A percentile compares a stretch with the other conserved stretches of the same genome.
Evolutionary conservation across 2,888 invertebrate genomes (phyloP).

Genomic region (Zaprionus lineosus): DNA sequence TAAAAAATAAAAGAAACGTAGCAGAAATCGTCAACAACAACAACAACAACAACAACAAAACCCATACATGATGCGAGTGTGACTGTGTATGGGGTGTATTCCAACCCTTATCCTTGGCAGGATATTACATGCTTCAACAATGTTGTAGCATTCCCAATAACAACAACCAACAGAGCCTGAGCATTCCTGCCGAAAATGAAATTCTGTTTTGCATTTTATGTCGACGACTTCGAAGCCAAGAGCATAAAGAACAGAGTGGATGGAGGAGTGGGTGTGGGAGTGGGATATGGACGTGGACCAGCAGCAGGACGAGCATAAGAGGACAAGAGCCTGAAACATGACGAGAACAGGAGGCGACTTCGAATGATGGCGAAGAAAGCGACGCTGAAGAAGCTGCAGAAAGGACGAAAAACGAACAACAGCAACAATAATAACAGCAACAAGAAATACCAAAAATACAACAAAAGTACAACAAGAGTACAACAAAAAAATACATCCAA

Average conservation of each 20-base stretch:
- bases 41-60: too few species aligned
- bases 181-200: conserved; percentile 78
- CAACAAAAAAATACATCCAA: too few species aligned
- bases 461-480: too few species aligned
- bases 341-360: conserved; percentile 44
- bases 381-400: conserved; percentile 35
- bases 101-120: conserved; percentile 76
- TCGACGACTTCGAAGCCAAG: conserved; percentile 71
- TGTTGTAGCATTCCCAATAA: conserved; percentile 79
- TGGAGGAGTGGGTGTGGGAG: conserved; percentile 6
- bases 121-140: conserved; percentile 79
- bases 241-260: conserved; percentile 43
- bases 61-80: conserved; percentile 35
- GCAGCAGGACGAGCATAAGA: conserved; percentile 18
- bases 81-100: conserved; percentile 51
- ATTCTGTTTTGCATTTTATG: conserved; percentile 78
- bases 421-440: too few species aligned
- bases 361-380: conserved; percentile 30
- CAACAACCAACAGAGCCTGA: conserved; percentile 47
- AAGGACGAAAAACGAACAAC: conserved; percentile 49
- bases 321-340: conserved; percentile 47
- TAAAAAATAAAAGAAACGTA: conserved; percentile 61
- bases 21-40: conserved; percentile 77
- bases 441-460: too few species aligned
- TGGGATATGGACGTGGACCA: conserved; percentile 7